Base-by-base conservation (phyloP, 1,140 invertebrate species). In the Helicorthomorpha holstii region DNA sequence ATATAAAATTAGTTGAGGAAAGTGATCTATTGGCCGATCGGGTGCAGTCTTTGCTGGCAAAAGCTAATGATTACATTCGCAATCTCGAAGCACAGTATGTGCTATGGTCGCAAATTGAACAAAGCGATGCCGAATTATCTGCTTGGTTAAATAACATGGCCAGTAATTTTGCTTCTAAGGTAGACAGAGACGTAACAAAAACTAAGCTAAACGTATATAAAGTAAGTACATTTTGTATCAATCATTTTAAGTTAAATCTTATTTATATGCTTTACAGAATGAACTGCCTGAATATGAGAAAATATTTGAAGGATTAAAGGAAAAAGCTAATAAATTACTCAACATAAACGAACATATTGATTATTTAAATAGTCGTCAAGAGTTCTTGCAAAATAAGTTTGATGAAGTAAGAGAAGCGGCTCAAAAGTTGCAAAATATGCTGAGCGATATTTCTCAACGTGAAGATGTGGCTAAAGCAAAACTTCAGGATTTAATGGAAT, bases 61-160 rank as follows among this genome's bases (percentile, higher is more conserved):
- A 34, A 53, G 71, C 82, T 2, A 75, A 78, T 19, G 78, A 80
- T 53, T 74, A 77, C 54, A 74, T 79, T 12, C 80, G 90, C 65
- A 78, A 79, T 45, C 77, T 85, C 42, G 89, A 95, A 66, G 83
- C 86, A 1, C 86, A 93, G 64, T 69, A 83, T 0, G 80, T 87
- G 3, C 82, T 93, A 46, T 93, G 89, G 88, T 85, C 87, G 57
- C 86, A 93, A 65, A 83, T 94, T 3, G 81, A 89, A 51, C 82
- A 86, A 55, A 77, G 80, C 0, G 87, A 85, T 61, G 80, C 82
- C 56, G 83, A 89, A 62, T 69, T 94, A 16, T 66, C 82, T 0
- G 76, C 76, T 27, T 96, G 92, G 92, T 62, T 92, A 2, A 79
- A 75, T 53, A 80, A 85, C 57, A 4, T 46, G 4, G 44, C 4